Conservation (phyloP, 1,140 invertebrate genomes). For the Bemisia tabaci region DNA sequence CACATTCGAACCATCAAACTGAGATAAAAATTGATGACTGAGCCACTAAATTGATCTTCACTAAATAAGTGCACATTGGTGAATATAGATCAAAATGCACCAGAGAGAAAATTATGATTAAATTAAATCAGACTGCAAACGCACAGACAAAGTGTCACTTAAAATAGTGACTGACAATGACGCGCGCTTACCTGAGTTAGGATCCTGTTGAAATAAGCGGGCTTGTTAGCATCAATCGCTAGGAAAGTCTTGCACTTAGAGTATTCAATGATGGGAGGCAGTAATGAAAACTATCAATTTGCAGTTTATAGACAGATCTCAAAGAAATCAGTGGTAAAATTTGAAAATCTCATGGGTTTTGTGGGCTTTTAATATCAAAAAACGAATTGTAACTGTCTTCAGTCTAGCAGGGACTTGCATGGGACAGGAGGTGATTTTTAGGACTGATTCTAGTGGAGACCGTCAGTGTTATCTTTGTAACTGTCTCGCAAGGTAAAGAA, state of each 20-base stretch:
- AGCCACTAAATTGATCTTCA: background rate
- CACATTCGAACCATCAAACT: background rate
- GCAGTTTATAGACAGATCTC: no score
- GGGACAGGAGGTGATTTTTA: no score
- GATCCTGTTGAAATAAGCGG: background rate
- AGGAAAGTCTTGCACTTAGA: background rate
- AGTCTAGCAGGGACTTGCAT: no score
- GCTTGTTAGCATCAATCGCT: background rate
- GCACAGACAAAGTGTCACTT: background rate
- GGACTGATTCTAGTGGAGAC: no score
- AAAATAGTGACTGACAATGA: background rate
- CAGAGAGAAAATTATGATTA: background rate
- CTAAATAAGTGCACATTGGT: background rate
- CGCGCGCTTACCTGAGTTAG: background rate
- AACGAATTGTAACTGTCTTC: no score
- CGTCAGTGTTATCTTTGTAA: no score
- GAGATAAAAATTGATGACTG: background rate
- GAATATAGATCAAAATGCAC: background rate
- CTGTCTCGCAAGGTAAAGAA: no score
- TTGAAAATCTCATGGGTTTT: no score
- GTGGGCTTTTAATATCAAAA: no score
- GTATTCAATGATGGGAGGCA: background rate
- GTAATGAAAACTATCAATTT: no score
- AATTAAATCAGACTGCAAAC: background rate
- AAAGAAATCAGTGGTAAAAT: no score